Base-by-base conservation (phyloP, 64 coral and sea anemone species). In the Anthopleura sola region DNA sequence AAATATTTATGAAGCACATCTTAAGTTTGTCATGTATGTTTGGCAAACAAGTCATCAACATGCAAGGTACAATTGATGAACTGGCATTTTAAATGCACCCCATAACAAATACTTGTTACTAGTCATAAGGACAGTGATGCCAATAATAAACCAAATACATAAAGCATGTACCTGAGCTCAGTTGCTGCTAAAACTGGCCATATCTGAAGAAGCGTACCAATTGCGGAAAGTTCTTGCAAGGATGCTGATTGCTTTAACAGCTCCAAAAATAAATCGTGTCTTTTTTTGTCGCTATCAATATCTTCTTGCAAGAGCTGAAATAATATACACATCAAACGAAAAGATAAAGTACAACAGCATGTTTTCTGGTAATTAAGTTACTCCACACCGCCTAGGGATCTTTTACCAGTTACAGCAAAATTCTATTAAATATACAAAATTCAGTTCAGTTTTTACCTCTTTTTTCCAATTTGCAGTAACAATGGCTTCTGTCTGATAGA, bases 131-230 rank as follows among this genome's bases (percentile, higher is more conserved):
- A n/a, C n/a, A n/a, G n/a, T n/a, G n/a, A 21, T 56, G 50, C 14
- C 13, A 13, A 13, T 53, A 53, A 53, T 15, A 53, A 48, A 53
- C 16, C 13, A 53, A 53, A 37, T 76, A 6, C 34, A 6, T n/a
- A n/a, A n/a, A n/a, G n/a, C n/a, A n/a, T 76, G 3, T 82, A 97
- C 94, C 91, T 97, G 54, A 97, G 90, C 64, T 97, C 94, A 48
- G 94, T 97, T 40, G 94, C 94, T 55, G 94, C 94, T 39, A 97
- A 77, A 38, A 97, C 90, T 20, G 94, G 94, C 94, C 94, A 97
- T 24, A 93, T 92, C 46, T 97, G 90, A 37, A 97, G 80, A 53
- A 97, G 80, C 24, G 84, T 69, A 37, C 87, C 87, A 48, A 97
- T 44, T 9, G 83, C 56, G 82, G 83, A 86, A 1, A 97, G 84